Base-by-base conservation (phyloP, 1,140 invertebrate species). In the Scaptomyza hsui region DNA sequence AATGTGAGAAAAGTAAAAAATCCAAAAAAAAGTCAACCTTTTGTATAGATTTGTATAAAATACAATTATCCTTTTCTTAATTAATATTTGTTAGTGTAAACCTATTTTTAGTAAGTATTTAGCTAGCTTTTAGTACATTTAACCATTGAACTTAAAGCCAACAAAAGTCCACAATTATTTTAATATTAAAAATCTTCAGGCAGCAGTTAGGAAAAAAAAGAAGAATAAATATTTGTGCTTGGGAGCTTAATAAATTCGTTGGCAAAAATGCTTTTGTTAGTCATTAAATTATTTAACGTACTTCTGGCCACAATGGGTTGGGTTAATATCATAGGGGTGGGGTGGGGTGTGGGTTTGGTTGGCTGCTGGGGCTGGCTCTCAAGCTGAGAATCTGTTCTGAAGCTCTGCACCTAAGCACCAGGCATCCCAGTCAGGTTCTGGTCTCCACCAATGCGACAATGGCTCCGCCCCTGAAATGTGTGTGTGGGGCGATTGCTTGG, bases 281-380 rank as follows among this genome's bases (percentile, higher is more conserved):
- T 65, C 74, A 77, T 88, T 86, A 88, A 86, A 85, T 86, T 81
- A 85, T 85, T 85, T 86, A 86, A 86, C 64, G 55, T 45, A 73
- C 42, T 73, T 3, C 9, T 21, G 4, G 62, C 49, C 56, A 32
- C 59, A 39, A 48, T 63, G 57, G 69, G 41, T 48, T 39, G 42
- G 55, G 18, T 10, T 29, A 1, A 29, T 29, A 7, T 29, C 9
- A 12, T 44, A 32, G 35, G 32, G 41, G 32, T 9, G 44, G 51
- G 56, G 41, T 29, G 39, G 5, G 32, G n/a, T n/a, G n/a, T n/a
- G n/a, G n/a, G n/a, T n/a, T n/a, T 12, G 9, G 10, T 9, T 32
- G 32, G 56, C 68, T 57, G 53, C 39, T 35, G 32, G 32, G 55
- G 18, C 45, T 64, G 21, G 64, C 47, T 55, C 15, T 53, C 32